These are phyloP conservation scores for Phacellophora camtschatica DNA, from an alignment of 30 jellyfish, hydroid and myxozoan species.

Conservation along the genomic window DNA sequence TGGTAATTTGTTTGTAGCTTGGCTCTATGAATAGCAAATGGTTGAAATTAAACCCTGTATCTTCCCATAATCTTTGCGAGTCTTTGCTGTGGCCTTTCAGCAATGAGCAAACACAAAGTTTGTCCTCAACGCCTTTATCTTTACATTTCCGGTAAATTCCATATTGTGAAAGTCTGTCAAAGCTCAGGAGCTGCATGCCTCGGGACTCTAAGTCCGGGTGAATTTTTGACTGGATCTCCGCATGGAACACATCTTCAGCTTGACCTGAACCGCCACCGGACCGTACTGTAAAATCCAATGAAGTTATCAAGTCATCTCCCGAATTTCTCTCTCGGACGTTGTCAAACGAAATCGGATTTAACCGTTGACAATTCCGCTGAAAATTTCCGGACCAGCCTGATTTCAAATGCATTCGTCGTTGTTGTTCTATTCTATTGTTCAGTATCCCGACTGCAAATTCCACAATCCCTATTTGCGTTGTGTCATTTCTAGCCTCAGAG, in stretches of 20 bases:
- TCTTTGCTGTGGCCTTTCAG: background rate
- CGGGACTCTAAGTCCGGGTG: background rate
- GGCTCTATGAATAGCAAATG: background rate
- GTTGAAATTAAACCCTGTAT: background rate
- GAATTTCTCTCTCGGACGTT: constrained; percentile 74
- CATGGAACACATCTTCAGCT: constrained; percentile 60
- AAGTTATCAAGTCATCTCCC: constrained; percentile 50
- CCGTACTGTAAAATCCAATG: constrained; percentile 57
- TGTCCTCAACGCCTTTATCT: constrained; percentile 60
- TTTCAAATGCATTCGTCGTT: background rate
- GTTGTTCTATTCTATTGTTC: constrained; percentile 66
- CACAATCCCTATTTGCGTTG: constrained; percentile 55
- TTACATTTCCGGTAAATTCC: constrained; percentile 81
- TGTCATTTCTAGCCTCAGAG: constrained; percentile 61
- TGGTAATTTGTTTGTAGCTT: background rate
- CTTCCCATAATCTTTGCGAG: background rate
- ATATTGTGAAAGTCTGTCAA: constrained; percentile 79
- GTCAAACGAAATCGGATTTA: constrained; percentile 44
- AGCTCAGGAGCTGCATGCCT: constrained; percentile 55
- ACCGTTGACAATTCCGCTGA: constrained; percentile 44
- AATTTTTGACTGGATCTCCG: constrained; percentile 58
- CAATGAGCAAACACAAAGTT: constrained; percentile 85
- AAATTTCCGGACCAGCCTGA: background rate
- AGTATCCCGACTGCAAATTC: constrained; percentile 89
- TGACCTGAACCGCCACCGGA: constrained; percentile 76